Evolutionary conservation across 2,888 invertebrate species (phyloP), one percentile per base, ranked within the genome.

Genomic region (Nomada goodeniana): DNA sequence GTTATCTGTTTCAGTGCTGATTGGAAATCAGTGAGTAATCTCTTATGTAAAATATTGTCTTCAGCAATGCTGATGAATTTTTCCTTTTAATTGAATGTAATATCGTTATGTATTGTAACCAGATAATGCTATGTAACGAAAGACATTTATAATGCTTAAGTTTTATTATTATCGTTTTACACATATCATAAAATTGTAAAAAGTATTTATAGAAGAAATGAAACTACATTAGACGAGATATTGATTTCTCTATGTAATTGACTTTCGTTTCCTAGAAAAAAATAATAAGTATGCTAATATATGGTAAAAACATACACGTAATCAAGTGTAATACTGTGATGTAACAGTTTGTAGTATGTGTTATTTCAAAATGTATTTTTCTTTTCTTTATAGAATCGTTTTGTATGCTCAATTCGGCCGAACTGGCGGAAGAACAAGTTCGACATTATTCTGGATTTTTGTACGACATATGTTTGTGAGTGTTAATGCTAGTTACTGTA

Each of bases 401-500:
- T 73, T 65, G 44, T 80, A 72, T 72, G 86, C 85, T 85, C 85
- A 82, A 88, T 87, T 87, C 82, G 80, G 47, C 77, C 65, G 76
- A 85, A 73, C 77, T 76, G 81, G 20, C 79, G 86, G 76, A 78
- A 78, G 63, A 80, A 76, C 71, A 76, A 70, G 75, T 82, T 82
- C 67, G 55, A 72, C 67, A 50, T 86, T 80, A 84, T 78, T 82
- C 65, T 71, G 63, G 77, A 88, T 72, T 87, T 88, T 84, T 83
- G 80, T 88, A 88, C 76, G 61, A 84, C 67, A 85, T 86, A 77
- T 55, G 79, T 84, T 83, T 83, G 80, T 63, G 83, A 85, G 69
- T 82, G 80, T 82, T 84, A 79, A 61, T 70, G 75, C 76, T 88
- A 88, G 36, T 82, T 85, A 88, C 55, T 83, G 80, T 88, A 85